phyloP scores from a whole-genome alignment of 1,140 invertebrate genomes.

The Lordiphosa clarofinis region DNA sequence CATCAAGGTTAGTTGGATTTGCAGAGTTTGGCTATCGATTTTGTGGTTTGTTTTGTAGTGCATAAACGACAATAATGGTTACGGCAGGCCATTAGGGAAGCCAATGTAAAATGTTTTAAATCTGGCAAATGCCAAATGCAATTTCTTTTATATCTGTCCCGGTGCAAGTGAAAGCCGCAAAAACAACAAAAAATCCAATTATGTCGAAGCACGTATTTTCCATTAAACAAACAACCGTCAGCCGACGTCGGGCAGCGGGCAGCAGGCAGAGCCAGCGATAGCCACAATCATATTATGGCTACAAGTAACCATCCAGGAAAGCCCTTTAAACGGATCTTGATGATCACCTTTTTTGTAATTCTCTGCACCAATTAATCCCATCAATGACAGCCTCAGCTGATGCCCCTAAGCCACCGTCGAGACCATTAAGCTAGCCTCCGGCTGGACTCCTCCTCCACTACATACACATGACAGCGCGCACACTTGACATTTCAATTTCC shows the following conservation, averaged over 20 bases:
- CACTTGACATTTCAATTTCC: constrained; percentile 70
- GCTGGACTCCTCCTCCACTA: not conserved
- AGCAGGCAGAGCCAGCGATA: constrained; percentile 11
- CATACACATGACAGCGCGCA: constrained; percentile 43
- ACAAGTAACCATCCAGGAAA: constrained; percentile 17
- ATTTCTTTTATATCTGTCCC: constrained; percentile 26
- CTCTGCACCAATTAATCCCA: constrained; percentile 56
- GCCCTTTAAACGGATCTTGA: constrained; percentile 36
- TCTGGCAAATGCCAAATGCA: constrained; percentile 18
- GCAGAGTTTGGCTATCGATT: not conserved
- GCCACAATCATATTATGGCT: constrained; percentile 41
- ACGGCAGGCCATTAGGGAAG: constrained; percentile 44
- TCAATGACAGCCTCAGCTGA: constrained; percentile 46
- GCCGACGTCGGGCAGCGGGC: constrained; percentile 20
- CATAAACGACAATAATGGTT: constrained; percentile 32
- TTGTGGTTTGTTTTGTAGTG: constrained; percentile 18
- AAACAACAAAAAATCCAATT: constrained; percentile 65
- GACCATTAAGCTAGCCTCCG: constrained; percentile 34
- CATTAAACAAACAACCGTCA: constrained; percentile 64
- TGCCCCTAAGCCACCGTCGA: constrained; percentile 39
- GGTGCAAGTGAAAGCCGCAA: constrained; percentile 34
- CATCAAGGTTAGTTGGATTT: constrained; percentile 16
- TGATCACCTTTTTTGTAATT: constrained; percentile 3
- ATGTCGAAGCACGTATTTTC: constrained; percentile 67
- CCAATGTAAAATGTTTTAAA: constrained; percentile 46